A percentile compares a stretch with the other conserved stretches of the same genome.
Evolutionary conservation across 2,797 vertebrate species (phyloP).

Genomic region (Alcedo atthis): DNA sequence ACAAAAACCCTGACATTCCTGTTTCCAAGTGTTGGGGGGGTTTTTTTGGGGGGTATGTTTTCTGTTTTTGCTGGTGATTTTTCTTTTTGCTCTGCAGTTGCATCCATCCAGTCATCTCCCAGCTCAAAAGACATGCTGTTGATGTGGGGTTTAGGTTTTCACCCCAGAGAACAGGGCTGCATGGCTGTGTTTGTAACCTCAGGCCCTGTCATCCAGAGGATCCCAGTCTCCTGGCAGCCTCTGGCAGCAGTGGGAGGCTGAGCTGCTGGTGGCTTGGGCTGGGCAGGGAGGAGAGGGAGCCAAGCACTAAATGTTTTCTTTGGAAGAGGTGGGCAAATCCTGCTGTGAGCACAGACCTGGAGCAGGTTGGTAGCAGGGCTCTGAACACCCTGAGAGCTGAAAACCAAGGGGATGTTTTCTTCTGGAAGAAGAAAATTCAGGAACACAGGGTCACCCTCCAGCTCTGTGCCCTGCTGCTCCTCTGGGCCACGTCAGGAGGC

Average conservation of each 20-base stretch:
- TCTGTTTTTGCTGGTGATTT: too few relatives aligned
- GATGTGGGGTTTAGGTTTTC: not conserved
- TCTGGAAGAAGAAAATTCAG: not conserved
- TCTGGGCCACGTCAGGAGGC: not conserved
- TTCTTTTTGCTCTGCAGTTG: not conserved
- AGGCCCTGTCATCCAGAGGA: not conserved
- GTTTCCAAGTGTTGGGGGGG: not conserved
- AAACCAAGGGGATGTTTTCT: not conserved
- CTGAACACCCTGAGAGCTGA: not conserved
- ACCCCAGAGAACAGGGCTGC: not conserved
- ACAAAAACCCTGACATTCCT: slow-evolving; percentile 49
- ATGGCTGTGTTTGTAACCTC: not conserved
- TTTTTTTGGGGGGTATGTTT: not conserved
- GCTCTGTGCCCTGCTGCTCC: not conserved
- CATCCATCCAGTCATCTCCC: not conserved
- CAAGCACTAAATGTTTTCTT: not conserved
- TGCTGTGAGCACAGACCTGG: not conserved
- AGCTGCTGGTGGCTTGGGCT: not conserved
- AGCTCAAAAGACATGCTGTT: not conserved
- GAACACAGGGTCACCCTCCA: not conserved
- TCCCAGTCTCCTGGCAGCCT: not conserved
- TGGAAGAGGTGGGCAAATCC: not conserved
- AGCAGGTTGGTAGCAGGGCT: not conserved
- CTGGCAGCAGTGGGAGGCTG: not conserved
- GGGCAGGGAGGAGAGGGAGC: not conserved